Percentiles rank a stretch among this genome's conserved stretches.
phyloP scores from a whole-genome alignment of 37 sponge, comb jelly and placozoan genomes.

The Hexactinellida sp. region DNA sequence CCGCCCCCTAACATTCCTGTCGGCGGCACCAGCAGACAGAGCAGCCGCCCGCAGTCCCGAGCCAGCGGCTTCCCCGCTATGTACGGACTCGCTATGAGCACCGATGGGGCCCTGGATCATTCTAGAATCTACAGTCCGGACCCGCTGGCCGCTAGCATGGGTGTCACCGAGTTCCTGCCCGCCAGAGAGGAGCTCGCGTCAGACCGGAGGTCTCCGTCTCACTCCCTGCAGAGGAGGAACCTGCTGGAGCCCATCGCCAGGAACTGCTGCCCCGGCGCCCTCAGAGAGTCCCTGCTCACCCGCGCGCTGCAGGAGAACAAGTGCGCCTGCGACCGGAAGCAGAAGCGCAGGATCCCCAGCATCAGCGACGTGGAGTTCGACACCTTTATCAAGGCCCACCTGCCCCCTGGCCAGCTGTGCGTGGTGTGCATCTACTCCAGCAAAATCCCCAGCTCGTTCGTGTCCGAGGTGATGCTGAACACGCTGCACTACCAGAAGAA shows the following conservation, averaged over 20 bases:
- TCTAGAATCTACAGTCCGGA: conserved; percentile 11
- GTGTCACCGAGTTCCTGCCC: neutral
- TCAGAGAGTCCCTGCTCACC: neutral
- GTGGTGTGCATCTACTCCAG: conserved; percentile 42
- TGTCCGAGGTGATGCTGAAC: conserved; percentile 60
- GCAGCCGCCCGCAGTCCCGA: neutral
- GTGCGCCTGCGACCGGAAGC: conserved; percentile 38
- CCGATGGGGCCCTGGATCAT: neutral
- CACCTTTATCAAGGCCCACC: conserved; percentile 44
- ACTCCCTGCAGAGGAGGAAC: neutral
- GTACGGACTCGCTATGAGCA: neutral
- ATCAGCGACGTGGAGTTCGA: conserved; percentile 81
- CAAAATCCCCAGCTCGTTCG: conserved; percentile 35
- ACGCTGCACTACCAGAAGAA: conserved; percentile 41
- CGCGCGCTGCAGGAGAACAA: neutral
- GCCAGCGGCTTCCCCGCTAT: neutral
- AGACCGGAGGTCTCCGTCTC: neutral
- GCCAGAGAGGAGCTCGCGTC: neutral
- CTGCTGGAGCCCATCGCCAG: neutral
- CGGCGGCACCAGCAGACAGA: neutral
- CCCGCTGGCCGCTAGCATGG: neutral
- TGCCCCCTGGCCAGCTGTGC: conserved; percentile 50
- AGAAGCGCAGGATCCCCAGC: conserved; percentile 43
- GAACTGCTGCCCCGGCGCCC: neutral
- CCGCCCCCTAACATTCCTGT: conserved; percentile 16